These are phyloP conservation scores for Strix occidentalis DNA, from an alignment of 2,797 vertebrate genomes.

Conservation along the genomic window DNA sequence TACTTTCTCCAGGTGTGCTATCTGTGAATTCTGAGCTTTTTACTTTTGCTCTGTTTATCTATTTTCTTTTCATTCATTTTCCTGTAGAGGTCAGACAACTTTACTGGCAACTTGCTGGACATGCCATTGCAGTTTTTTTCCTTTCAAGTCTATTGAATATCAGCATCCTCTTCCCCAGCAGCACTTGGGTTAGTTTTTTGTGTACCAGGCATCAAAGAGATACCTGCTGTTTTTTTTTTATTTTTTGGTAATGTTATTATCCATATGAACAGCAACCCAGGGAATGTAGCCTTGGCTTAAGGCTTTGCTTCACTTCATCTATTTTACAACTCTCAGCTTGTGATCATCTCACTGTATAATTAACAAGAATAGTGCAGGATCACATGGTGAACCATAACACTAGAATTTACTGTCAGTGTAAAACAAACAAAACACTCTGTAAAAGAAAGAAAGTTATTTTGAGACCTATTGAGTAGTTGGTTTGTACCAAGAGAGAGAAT, in stretches of 20 bases:
- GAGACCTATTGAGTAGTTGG: background rate
- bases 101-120: background rate
- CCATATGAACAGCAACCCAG: background rate
- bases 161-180: background rate
- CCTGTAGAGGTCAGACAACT: background rate
- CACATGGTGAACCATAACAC: background rate
- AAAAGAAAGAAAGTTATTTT: background rate
- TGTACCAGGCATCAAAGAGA: background rate
- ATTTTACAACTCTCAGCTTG: background rate
- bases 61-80: background rate
- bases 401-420: background rate
- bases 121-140: background rate
- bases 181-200: background rate
- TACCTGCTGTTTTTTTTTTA: background rate
- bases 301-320: background rate
- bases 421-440: background rate
- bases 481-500: background rate
- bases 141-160: background rate
- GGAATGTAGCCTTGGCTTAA: background rate
- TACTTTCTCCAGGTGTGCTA: background rate
- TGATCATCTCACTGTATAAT: background rate
- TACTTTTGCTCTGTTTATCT: background rate
- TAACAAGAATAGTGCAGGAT: background rate
- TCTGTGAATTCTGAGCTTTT: background rate
- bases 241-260: background rate